phyloP scores from a whole-genome alignment of 1,140 invertebrate species.

The Meloidogyne hapla region DNA sequence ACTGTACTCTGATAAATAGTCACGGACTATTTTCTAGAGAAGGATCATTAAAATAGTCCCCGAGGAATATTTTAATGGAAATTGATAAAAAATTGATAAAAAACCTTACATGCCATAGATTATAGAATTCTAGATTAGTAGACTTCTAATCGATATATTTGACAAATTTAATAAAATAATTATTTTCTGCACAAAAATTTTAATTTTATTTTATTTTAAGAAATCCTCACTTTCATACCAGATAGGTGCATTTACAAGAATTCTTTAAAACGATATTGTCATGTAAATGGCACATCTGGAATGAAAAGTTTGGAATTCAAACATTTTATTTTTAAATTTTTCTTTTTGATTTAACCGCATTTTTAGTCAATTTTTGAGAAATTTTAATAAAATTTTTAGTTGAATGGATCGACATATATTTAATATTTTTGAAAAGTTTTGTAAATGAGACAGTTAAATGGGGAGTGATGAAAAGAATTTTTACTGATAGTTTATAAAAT shows the following conservation, averaged over 20 bases:
- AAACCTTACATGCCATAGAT: too few species aligned
- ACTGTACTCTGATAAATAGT: too few species aligned
- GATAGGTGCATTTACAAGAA: slow-evolving; percentile 22
- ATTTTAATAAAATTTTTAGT: neutral
- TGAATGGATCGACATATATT: neutral
- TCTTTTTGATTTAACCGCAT: too few species aligned
- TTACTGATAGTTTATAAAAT: neutral
- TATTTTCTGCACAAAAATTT: too few species aligned
- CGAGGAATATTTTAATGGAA: too few species aligned
- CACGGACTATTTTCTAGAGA: too few species aligned
- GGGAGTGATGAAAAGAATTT: slow-evolving; percentile 14
- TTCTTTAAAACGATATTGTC: neutral
- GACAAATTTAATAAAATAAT: too few species aligned
- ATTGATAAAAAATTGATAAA: too few species aligned
- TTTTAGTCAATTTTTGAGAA: neutral
- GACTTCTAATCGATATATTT: too few species aligned
- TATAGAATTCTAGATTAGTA: too few species aligned
- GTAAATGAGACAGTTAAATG: neutral
- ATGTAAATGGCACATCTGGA: slow-evolving; percentile 27
- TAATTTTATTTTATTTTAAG: neutral
- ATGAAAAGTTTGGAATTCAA: slow-evolving; percentile 9
- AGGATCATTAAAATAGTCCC: too few species aligned
- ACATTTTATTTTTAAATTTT: neutral
- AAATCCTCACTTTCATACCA: slow-evolving; percentile 13
- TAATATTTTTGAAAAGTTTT: neutral